phyloP scores from a whole-genome alignment of 1,140 invertebrate genomes.

The Drosophila ercepeae region DNA sequence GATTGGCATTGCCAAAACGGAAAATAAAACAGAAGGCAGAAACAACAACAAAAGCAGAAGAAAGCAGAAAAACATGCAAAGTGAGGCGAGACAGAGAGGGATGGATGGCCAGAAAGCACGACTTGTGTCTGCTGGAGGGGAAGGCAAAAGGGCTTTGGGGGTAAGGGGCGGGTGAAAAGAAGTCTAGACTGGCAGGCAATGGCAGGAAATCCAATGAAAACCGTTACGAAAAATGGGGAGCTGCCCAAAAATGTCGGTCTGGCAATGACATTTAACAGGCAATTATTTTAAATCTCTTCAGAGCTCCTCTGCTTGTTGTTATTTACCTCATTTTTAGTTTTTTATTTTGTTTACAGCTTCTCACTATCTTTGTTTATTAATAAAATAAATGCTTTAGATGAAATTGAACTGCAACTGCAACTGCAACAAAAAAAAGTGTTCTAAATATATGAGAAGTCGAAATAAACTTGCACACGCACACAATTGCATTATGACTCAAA shows the following conservation, averaged over 20 bases:
- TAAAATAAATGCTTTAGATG: background rate
- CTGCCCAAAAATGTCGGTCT: background rate
- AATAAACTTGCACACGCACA: constrained; percentile 10
- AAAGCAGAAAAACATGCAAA: constrained; percentile 38
- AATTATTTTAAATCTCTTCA: background rate
- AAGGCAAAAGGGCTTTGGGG: constrained; percentile 2
- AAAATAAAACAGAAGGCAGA: constrained; percentile 11
- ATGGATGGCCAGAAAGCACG: background rate
- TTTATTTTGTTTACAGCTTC: background rate
- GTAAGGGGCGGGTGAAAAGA: background rate
- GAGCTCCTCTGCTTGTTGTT: background rate
- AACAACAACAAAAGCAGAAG: constrained; percentile 30
- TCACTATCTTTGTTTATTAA: no score
- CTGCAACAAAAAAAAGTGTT: constrained; percentile 16
- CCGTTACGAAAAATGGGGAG: background rate
- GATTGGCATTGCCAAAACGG: constrained; percentile 69
- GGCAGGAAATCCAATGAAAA: background rate
- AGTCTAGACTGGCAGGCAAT: constrained; percentile 2
- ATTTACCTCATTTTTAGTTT: no score
- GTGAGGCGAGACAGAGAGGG: constrained; percentile 1
- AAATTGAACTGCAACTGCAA: constrained; percentile 32
- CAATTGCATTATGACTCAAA: constrained; percentile 32
- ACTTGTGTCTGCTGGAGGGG: background rate
- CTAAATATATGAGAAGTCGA: constrained; percentile 38
- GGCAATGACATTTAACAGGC: background rate